Conservation (phyloP, 2,888 invertebrate species). For the Cerastoderma edule region DNA sequence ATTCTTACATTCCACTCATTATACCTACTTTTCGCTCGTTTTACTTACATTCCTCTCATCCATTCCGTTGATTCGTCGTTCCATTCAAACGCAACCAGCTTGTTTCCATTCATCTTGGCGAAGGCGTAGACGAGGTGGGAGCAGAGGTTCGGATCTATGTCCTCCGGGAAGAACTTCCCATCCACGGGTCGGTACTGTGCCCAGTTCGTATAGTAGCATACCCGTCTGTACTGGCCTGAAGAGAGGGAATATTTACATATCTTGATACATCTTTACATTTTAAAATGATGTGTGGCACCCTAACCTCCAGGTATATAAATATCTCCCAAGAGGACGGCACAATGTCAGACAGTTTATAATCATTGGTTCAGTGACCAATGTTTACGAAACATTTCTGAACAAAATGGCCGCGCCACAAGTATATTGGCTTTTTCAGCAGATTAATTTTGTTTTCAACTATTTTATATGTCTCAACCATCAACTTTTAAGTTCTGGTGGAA, state of each 20-base stretch:
- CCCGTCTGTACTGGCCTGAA: constrained; percentile 51
- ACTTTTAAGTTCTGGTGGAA: no score
- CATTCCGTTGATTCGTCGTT: constrained; percentile 89
- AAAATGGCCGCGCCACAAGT: no score
- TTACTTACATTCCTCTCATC: constrained; percentile 72
- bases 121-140: constrained; percentile 98
- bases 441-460: no score
- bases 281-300: no score
- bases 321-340: no score
- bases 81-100: constrained; percentile 95
- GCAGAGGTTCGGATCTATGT: constrained; percentile 96
- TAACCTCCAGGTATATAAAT: no score
- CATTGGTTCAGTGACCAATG: no score
- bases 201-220: constrained; percentile 99
- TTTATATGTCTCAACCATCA: no score
- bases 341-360: no score
- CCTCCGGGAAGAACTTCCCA: constrained; percentile 96
- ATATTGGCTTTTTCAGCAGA: no score
- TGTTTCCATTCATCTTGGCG: constrained; percentile 98
- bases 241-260: background rate
- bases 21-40: no score
- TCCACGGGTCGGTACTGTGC: constrained; percentile 96
- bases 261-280: background rate
- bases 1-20: background rate
- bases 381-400: no score